Evolutionary conservation across 2,113 vertebrate genomes (phyloP), one percentile per base, ranked within the genome.

Genomic region (Pristiophorus japonicus): DNA sequence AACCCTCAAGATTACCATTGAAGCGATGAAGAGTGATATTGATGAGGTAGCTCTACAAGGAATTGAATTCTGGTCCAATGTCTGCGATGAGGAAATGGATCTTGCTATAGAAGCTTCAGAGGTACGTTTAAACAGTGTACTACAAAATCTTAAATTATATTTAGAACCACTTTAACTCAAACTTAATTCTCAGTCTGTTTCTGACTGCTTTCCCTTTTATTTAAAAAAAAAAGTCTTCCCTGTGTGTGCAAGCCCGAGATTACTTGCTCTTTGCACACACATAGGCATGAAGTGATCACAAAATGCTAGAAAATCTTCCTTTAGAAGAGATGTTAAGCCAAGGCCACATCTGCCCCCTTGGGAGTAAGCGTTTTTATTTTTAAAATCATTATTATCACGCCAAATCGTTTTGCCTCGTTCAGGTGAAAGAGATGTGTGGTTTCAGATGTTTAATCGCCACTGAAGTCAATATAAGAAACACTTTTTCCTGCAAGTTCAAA

Each of bases 31-130:
- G 95, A 99, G 99, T 59, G 99, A 99, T 96, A 99, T 99, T 1
- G 99, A 99, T 55, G 99, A 99, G 96, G 99, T 99, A 95, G 98
- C 99, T 94, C 97, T 99, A 0, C 99, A 99, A 97, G 99, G 99
- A 7, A 99, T 99, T 45, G 99, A 99, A 97, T 99, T 99, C 97
- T 99, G 99, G 99, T 99, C 99, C 95, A 99, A 99, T 3, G 99
- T 99, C 8, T 99, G 99, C 1, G 99, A 99, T n/a, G 99, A 99
- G 96, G 99, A 99, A 97, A 99, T 99, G 99, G 99, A 99, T 96
- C 96, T 99, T 97, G 99, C 99, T 96, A 99, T 99, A 38, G 99
- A 99, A 96, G 99, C 99, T 2, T 98, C 99, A 0, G 99, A 99
- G 98, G 99, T 99, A 96, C 97, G 96, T 16, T 30, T 47, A 70